Conservation (phyloP, 1,140 invertebrate species). For the Procambarus virginalis region DNA sequence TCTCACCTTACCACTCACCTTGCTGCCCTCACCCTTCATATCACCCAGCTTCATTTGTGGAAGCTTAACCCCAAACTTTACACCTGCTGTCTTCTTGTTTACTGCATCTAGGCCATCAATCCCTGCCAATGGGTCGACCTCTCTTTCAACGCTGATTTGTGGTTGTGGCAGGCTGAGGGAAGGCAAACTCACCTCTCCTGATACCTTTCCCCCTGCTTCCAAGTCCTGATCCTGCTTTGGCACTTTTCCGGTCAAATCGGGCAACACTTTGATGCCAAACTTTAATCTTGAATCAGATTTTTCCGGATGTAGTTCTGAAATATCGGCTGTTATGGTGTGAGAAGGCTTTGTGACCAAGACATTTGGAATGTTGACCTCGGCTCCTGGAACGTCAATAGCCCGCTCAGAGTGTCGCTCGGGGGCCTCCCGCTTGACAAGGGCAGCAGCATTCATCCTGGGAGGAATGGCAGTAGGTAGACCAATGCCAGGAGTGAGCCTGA, state of each 20-base stretch:
- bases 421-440: constrained; percentile 45
- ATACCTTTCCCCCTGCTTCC: constrained; percentile 32
- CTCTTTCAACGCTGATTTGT: constrained; percentile 39
- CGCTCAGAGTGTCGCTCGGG: constrained; percentile 59
- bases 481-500: constrained; percentile 13
- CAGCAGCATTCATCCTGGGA: background rate
- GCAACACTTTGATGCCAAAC: constrained; percentile 58
- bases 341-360: background rate
- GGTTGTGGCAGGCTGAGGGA: constrained; percentile 7
- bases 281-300: constrained; percentile 43
- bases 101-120: constrained; percentile 12
- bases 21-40: background rate
- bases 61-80: constrained; percentile 55
- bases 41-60: constrained; percentile 32
- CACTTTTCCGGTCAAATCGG: constrained; percentile 42
- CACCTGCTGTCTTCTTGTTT: constrained; percentile 11
- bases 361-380: background rate
- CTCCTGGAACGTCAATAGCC: constrained; percentile 61
- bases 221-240: constrained; percentile 34
- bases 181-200: background rate
- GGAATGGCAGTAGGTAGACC: background rate
- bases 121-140: background rate
- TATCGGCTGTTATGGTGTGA: constrained; percentile 10
- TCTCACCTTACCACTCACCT: background rate
- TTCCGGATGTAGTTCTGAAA: background rate